Evolutionary conservation across 2,113 vertebrate genomes (phyloP).

Genomic region (Thymallus thymallus): DNA sequence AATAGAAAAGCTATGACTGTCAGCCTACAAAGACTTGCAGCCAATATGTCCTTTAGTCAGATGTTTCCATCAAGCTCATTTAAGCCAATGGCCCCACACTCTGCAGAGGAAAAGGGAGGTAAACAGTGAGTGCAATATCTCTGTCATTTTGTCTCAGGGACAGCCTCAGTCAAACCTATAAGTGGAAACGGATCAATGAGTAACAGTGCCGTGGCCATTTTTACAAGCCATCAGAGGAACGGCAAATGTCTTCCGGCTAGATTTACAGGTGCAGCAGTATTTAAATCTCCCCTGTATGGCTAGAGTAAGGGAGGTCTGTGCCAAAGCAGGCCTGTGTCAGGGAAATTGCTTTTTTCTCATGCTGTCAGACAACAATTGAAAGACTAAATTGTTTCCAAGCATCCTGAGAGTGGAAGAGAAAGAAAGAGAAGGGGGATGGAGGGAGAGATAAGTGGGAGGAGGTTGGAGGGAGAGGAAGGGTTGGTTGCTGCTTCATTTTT

Average conservation of each 20-base stretch:
- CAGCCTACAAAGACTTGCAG: neutral
- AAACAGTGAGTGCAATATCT: neutral
- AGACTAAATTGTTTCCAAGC: neutral
- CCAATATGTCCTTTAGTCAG: neutral
- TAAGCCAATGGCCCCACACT: neutral
- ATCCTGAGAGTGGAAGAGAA: neutral
- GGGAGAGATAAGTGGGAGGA: conserved; percentile 14
- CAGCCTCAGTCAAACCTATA: neutral
- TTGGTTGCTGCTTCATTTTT: conserved; percentile 30
- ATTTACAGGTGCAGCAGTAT: conserved; percentile 14
- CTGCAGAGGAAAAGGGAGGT: neutral
- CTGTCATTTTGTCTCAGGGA: neutral
- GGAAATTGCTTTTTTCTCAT: conserved; percentile 16
- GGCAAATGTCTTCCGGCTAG: neutral
- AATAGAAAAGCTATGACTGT: neutral
- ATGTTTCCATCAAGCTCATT: neutral
- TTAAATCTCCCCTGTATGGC: conserved; percentile 32
- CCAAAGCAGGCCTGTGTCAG: neutral
- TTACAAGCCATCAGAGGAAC: conserved; percentile 23
- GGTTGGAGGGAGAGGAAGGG: conserved; percentile 4
- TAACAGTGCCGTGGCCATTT: conserved; percentile 13
- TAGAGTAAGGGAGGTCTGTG: conserved; percentile 3
- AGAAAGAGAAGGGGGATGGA: neutral
- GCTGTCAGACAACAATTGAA: neutral
- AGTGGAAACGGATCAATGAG: neutral